Evolutionary conservation across 1,140 invertebrate genomes (phyloP).

Genomic region (Anoplophora glabripennis): DNA sequence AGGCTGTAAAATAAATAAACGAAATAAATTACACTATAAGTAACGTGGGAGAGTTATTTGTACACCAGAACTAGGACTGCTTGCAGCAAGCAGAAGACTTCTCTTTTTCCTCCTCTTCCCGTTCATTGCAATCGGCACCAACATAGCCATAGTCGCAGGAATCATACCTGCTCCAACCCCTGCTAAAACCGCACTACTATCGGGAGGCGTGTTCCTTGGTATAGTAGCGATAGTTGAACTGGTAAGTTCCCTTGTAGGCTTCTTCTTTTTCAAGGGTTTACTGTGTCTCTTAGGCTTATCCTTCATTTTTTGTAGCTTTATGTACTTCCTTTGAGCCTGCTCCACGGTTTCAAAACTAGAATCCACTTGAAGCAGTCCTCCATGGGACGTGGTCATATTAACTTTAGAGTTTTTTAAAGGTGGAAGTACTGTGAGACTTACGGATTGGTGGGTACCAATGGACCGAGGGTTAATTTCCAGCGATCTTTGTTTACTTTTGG

Average conservation of each 20-base stretch:
- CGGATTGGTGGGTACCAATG: constrained; percentile 54
- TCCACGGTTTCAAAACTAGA: constrained; percentile 68
- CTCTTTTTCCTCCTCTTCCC: constrained; percentile 50
- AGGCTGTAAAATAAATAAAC: too few relatives aligned
- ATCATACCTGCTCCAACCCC: constrained; percentile 74
- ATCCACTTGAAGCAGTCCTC: constrained; percentile 71
- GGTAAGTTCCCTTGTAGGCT: constrained; percentile 3
- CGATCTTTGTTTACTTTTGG: constrained; percentile 50
- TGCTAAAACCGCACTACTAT: constrained; percentile 63
- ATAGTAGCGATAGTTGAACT: constrained; percentile 10
- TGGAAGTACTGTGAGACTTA: constrained; percentile 69
- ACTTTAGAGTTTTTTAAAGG: constrained; percentile 58
- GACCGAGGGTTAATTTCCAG: constrained; percentile 41
- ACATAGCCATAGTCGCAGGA: constrained; percentile 75
- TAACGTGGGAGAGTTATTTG: too few relatives aligned
- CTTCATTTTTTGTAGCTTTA: constrained; percentile 32
- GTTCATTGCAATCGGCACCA: constrained; percentile 71
- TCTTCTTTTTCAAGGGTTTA: constrained; percentile 2
- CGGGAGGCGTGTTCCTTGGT: constrained; percentile 24
- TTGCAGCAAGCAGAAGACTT: neutral
- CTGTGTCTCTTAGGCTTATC: constrained; percentile 11
- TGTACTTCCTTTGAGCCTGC: constrained; percentile 44
- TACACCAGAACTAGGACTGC: too few relatives aligned
- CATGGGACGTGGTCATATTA: constrained; percentile 72
- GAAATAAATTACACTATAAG: too few relatives aligned